Conservation (phyloP, 2,113 vertebrate genomes). For the Sturnira hondurensis region DNA sequence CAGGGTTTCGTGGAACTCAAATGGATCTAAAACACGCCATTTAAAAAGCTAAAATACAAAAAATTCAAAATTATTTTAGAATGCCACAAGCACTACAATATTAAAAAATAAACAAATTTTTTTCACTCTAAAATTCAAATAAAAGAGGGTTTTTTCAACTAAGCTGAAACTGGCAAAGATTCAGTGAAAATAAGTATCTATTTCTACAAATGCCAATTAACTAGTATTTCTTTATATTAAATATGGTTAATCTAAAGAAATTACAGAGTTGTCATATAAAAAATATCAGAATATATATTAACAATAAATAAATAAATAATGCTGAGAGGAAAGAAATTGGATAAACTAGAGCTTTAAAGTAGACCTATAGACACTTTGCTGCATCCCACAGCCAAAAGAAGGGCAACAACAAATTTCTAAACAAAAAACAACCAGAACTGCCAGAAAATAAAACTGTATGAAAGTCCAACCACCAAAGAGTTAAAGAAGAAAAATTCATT, state of each 20-base stretch:
- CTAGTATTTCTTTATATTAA: background rate
- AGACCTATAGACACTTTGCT: too few species aligned
- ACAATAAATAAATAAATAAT: background rate
- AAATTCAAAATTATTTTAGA: constrained; percentile 28
- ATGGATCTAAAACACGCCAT: background rate
- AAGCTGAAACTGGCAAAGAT: background rate
- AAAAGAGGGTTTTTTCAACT: background rate
- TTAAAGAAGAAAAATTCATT: too few species aligned
- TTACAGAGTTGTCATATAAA: background rate
- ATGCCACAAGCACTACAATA: background rate
- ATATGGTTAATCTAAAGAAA: constrained; percentile 4
- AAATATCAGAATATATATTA: background rate
- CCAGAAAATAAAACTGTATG: too few species aligned
- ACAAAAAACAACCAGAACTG: too few species aligned
- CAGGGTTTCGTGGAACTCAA: background rate
- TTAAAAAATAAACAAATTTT: background rate
- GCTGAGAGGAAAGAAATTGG: background rate
- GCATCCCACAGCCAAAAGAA: too few species aligned
- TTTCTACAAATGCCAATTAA: constrained; percentile 21
- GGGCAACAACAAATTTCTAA: too few species aligned
- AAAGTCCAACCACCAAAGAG: too few species aligned
- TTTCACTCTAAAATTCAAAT: background rate
- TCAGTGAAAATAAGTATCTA: background rate
- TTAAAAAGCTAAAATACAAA: background rate
- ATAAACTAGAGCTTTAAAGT: background rate